phyloP scores from a whole-genome alignment of 2,797 vertebrate genomes.

The Cyclura pinguis region DNA sequence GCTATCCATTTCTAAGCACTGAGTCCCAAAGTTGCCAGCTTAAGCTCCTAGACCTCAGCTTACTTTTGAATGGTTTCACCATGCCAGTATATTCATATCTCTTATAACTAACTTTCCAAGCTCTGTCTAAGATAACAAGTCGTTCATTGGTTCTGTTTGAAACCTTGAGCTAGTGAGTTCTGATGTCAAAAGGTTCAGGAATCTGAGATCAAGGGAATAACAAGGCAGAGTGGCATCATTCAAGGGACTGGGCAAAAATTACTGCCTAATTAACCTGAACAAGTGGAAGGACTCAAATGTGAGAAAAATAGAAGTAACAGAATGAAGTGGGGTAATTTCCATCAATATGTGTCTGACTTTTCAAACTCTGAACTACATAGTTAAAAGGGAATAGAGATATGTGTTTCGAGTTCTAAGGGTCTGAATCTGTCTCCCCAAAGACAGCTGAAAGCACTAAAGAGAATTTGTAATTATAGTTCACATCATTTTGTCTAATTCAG shows the following conservation, averaged over 20 bases:
- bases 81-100: no score
- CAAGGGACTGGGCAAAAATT: constrained; percentile 34
- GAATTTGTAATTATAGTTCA: constrained; percentile 72
- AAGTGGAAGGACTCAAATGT: constrained; percentile 43
- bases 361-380: constrained; percentile 66
- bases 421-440: constrained; percentile 60
- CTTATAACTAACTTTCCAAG: no score
- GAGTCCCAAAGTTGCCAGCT: no score
- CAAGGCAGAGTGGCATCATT: constrained; percentile 20
- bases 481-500: constrained; percentile 67
- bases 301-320: constrained; percentile 21
- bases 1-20: neutral
- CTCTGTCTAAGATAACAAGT: neutral
- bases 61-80: no score
- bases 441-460: constrained; percentile 59
- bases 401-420: constrained; percentile 58
- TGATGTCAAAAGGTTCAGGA: neutral
- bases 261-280: constrained; percentile 44
- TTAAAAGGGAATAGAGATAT: constrained; percentile 70
- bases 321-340: constrained; percentile 18
- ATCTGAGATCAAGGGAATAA: neutral
- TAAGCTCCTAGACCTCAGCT: no score
- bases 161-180: constrained; percentile 22
- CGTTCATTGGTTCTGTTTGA: constrained; percentile 38
- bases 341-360: constrained; percentile 49